Evolutionary conservation across 1,140 invertebrate genomes (phyloP).

Genomic region (Drosophila kikkawai): DNA sequence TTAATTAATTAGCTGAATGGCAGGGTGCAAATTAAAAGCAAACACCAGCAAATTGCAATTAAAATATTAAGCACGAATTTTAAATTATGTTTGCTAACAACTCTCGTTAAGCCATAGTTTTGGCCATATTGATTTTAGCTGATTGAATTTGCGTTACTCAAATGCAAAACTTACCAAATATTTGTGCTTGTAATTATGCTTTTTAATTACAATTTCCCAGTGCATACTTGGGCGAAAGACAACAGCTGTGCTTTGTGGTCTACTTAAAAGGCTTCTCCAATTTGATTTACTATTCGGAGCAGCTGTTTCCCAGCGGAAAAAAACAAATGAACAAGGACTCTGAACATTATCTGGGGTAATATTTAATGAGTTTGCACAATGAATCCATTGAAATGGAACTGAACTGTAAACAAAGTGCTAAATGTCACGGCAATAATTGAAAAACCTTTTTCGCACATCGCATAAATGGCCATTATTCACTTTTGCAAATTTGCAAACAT

Average conservation of each 20-base stretch:
- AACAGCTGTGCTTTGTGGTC: constrained; percentile 7
- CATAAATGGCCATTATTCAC: constrained; percentile 25
- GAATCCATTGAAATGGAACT: constrained; percentile 2
- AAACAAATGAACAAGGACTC: not conserved
- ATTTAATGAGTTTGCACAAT: constrained; percentile 22
- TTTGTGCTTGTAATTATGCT: constrained; percentile 20
- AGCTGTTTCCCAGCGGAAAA: constrained; percentile 13
- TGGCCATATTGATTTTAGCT: constrained; percentile 26
- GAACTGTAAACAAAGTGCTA: constrained; percentile 24
- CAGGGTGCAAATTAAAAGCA: constrained; percentile 20
- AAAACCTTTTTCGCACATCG: constrained; percentile 15
- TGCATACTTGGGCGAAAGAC: too few relatives aligned
- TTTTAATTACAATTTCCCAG: constrained; percentile 8
- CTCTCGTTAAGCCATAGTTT: constrained; percentile 20
- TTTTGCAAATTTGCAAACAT: constrained; percentile 42
- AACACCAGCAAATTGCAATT: constrained; percentile 25
- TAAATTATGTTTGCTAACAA: constrained; percentile 17
- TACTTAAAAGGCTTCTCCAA: constrained; percentile 12
- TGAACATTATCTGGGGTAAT: not conserved
- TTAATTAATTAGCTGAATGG: constrained; percentile 21
- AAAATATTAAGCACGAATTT: constrained; percentile 24
- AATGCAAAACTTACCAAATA: constrained; percentile 11
- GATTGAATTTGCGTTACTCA: constrained; percentile 28
- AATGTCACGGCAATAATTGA: constrained; percentile 34
- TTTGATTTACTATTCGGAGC: constrained; percentile 16